Conservation (phyloP, 2,888 invertebrate species). For the Bibio marci region DNA sequence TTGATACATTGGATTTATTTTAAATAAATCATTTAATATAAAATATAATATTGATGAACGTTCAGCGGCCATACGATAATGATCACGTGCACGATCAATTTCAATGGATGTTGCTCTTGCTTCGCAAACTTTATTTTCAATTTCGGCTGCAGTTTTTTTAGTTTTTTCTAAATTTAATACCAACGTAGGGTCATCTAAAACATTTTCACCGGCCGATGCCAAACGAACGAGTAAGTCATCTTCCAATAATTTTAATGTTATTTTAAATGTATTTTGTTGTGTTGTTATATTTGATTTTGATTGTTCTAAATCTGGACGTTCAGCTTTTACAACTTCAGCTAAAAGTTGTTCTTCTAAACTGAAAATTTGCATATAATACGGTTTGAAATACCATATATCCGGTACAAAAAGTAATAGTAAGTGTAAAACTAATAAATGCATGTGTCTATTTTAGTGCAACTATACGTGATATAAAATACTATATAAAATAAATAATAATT, state of each 20-base stretch:
- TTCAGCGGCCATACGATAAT: slow-evolving; percentile 70
- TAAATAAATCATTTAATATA: slow-evolving; percentile 76
- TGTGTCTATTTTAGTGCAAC: no score
- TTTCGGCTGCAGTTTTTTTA: slow-evolving; percentile 82
- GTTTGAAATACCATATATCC: neutral
- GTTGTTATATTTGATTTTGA: slow-evolving; percentile 72
- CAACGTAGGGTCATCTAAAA: slow-evolving; percentile 75
- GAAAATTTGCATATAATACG: neutral
- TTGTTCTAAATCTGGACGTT: slow-evolving; percentile 79
- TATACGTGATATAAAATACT: no score
- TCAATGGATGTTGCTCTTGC: slow-evolving; percentile 73
- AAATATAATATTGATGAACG: slow-evolving; percentile 85
- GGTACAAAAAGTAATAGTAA: neutral
- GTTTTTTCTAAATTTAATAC: slow-evolving; percentile 88
- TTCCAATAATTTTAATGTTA: slow-evolving; percentile 74
- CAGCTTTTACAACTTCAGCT: slow-evolving; percentile 85
- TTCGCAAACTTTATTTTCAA: slow-evolving; percentile 72
- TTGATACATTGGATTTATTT: slow-evolving; percentile 90
- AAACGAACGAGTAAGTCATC: slow-evolving; percentile 75
- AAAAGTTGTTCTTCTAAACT: slow-evolving; percentile 84
- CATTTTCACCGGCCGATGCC: slow-evolving; percentile 81
- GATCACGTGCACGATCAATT: slow-evolving; percentile 83
- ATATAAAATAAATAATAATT: neutral
- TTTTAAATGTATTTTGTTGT: slow-evolving; percentile 90
- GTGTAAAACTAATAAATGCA: no score